phyloP scores from a whole-genome alignment of 2,888 invertebrate species.

The Pinctada fucata region DNA sequence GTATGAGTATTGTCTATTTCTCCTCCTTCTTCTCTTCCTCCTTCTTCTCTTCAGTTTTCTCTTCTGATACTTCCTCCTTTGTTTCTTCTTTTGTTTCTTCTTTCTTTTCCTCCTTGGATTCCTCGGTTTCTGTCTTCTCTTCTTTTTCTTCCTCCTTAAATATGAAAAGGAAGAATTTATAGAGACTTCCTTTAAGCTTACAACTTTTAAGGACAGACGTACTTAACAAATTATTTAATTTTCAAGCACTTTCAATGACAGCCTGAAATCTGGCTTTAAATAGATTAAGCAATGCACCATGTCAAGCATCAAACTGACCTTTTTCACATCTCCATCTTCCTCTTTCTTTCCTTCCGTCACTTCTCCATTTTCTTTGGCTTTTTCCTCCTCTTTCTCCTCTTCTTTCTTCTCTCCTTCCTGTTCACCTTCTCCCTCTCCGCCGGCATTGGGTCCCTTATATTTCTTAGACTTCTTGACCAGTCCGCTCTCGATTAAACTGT shows the following conservation, averaged over 20 bases:
- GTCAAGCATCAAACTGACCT: constrained; percentile 2
- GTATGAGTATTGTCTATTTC: not conserved
- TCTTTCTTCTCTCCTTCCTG: constrained; percentile 39
- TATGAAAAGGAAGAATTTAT: not conserved
- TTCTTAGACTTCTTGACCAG: constrained; percentile 75
- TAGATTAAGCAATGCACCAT: too few species aligned
- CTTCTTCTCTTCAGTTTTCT: constrained; percentile 39
- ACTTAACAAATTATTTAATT: too few species aligned
- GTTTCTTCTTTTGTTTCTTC: constrained; percentile 47
- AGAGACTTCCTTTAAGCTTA: too few species aligned
- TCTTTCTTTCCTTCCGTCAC: constrained; percentile 53
- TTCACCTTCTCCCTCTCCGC: constrained; percentile 47
- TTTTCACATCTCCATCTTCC: constrained; percentile 42
- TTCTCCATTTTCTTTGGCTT: constrained; percentile 52
- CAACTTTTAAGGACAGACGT: too few species aligned
- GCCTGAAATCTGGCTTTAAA: too few species aligned
- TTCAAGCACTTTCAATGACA: too few species aligned
- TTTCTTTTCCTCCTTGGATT: constrained; percentile 40
- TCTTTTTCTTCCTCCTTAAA: constrained; percentile 37
- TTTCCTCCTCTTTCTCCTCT: constrained; percentile 40
- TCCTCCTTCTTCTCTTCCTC: constrained; percentile 7
- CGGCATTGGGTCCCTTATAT: constrained; percentile 55
- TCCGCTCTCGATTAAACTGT: constrained; percentile 79
- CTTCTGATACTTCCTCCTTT: constrained; percentile 39
- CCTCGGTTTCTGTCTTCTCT: constrained; percentile 46